Percentiles rank a stretch among this genome's conserved stretches.
These are phyloP conservation scores for Itoplectis maculator DNA, from an alignment of 2,888 invertebrate species.

Conservation along the genomic window DNA sequence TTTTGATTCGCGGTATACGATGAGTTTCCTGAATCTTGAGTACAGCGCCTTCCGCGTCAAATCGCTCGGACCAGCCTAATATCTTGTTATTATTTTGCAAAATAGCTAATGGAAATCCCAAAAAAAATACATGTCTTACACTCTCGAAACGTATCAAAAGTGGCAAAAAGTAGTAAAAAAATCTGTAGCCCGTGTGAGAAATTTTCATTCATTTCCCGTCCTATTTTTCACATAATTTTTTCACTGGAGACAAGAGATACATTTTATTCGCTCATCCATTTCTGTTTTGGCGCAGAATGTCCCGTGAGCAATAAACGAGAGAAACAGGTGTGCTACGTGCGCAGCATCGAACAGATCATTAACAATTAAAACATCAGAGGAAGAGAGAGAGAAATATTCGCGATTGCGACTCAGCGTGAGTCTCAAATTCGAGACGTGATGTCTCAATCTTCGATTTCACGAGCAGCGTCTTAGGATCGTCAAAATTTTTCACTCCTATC, in stretches of 20 bases:
- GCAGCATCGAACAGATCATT: constrained; percentile 39
- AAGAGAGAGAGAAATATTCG: constrained; percentile 23
- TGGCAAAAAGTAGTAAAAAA: too few relatives aligned
- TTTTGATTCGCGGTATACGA: constrained; percentile 39
- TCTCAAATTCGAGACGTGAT: constrained; percentile 48
- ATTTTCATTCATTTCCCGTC: background rate
- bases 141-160: too few relatives aligned
- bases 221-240: too few relatives aligned
- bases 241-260: background rate
- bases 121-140: too few relatives aligned
- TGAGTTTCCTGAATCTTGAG: constrained; percentile 21
- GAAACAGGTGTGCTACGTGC: constrained; percentile 7
- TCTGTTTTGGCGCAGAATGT: background rate
- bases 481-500: constrained; percentile 47
- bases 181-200: background rate
- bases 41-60: background rate
- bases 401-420: constrained; percentile 34
- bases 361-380: constrained; percentile 51
- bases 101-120: background rate
- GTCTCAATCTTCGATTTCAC: constrained; percentile 64
- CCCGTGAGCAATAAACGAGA: constrained; percentile 36
- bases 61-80: background rate
- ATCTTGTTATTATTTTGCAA: background rate
- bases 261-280: background rate
- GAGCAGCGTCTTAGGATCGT: constrained; percentile 50